Percentiles rank a stretch among this genome's conserved stretches.
These are phyloP conservation scores for Anthopleura sola DNA, from an alignment of 64 coral and sea anemone genomes.

Conservation along the genomic window DNA sequence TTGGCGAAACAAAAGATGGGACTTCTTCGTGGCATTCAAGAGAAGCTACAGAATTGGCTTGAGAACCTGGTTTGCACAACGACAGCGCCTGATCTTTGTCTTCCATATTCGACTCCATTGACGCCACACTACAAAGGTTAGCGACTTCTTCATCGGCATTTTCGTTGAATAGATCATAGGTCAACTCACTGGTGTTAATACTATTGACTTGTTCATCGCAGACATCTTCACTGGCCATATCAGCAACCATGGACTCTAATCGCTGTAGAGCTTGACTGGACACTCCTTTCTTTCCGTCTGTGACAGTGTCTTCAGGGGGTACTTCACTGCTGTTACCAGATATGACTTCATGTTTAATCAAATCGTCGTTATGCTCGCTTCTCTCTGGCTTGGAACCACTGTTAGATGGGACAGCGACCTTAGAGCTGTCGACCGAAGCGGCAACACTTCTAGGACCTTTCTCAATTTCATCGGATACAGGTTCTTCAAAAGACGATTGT, in stretches of 20 bases:
- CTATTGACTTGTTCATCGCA: conserved; percentile 64
- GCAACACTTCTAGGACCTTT: neutral
- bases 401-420: neutral
- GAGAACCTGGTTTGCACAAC: conserved; percentile 40
- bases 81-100: neutral
- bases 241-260: conserved; percentile 95
- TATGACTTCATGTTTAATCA: neutral
- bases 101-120: neutral
- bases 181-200: conserved; percentile 20
- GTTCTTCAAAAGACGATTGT: neutral
- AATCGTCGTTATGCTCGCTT: neutral
- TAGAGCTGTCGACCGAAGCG: neutral
- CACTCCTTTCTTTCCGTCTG: conserved; percentile 17
- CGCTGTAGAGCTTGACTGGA: conserved; percentile 80
- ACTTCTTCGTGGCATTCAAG: conserved; percentile 92
- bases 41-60: conserved; percentile 73
- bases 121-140: conserved; percentile 19
- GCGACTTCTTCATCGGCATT: conserved; percentile 23
- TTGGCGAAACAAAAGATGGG: conserved; percentile 64
- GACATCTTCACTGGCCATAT: conserved; percentile 91
- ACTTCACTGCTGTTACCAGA: neutral
- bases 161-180: conserved; percentile 37
- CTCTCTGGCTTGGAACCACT: neutral
- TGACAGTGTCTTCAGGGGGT: neutral
- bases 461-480: neutral